Base-by-base conservation (phyloP, 2,113 vertebrate species). In the Galbula dea region DNA sequence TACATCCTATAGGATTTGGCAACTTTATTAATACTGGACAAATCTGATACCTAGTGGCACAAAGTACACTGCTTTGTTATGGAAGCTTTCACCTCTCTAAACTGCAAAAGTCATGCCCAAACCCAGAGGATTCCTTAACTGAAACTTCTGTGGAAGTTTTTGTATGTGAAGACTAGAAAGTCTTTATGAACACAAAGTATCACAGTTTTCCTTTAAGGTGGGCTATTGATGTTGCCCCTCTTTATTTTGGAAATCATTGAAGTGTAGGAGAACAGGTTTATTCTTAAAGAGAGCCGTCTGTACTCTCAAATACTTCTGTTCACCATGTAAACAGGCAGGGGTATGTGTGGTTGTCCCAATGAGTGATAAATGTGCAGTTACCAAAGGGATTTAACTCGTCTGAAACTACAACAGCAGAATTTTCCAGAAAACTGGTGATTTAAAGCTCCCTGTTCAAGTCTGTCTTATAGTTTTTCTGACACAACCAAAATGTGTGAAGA, bases 241-340 rank as follows among this genome's bases (percentile, higher is more conserved):
- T 58, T 12, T 23, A 43, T 46, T 65, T 30, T 78, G 32, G 37
- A 55, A 73, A 18, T 1, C 37, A 37, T 15, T 55, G 29, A 69
- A 37, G 4, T 15, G 6, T 23, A 30, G 12, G 20, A 84, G 19
- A 61, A 48, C 6, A 13, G 19, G 21, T 3, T 62, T 36, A 27
- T 59, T 79, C 14, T 18, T 21, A 24, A 52, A 39, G 11, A 46
- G 22, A 34, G 3, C 0, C n/a, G n/a, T n/a, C n/a, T n/a, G n/a
- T n/a, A n/a, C n/a, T n/a, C n/a, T n/a, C n/a, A n/a, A n/a, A n/a
- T n/a, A n/a, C n/a, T n/a, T n/a, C n/a, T n/a, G n/a, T n/a, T n/a
- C n/a, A 2, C 51, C 46, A 18, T 23, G 34, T 18, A 7, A 32
- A 18, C 0, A 2, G 43, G 5, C 11, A 23, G n/a, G 10, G 27